These are phyloP conservation scores for Phorcus lineatus DNA, from an alignment of 2,888 invertebrate genomes.

Conservation along the genomic window DNA sequence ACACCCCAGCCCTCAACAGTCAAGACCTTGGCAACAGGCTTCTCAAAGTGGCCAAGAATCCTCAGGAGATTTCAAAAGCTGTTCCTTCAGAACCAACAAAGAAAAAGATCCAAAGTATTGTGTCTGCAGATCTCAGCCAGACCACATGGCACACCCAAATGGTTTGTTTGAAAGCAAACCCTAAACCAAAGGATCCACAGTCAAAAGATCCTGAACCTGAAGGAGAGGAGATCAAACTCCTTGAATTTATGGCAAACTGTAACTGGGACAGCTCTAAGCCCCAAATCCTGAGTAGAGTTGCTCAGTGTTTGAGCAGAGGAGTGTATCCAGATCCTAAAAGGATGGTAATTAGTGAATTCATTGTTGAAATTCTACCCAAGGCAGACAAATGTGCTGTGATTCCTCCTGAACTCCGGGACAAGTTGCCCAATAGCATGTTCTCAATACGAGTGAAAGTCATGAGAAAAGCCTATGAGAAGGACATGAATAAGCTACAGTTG, in stretches of 20 bases:
- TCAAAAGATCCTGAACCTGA: slow-evolving; percentile 32
- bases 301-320: slow-evolving; percentile 54
- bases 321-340: slow-evolving; percentile 48
- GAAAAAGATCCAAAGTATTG: not conserved
- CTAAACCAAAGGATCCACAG: slow-evolving; percentile 39
- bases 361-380: slow-evolving; percentile 62
- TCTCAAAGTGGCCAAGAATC: not conserved
- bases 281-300: slow-evolving; percentile 63
- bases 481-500: not conserved
- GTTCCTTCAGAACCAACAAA: not conserved
- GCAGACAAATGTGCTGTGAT: slow-evolving; percentile 61
- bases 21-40: not conserved
- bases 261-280: slow-evolving; percentile 62
- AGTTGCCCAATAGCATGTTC: slow-evolving; percentile 60
- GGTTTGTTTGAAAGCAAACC: slow-evolving; percentile 65
- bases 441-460: slow-evolving; percentile 61
- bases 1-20: not conserved
- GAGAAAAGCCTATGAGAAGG: not conserved
- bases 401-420: slow-evolving; percentile 58
- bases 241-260: slow-evolving; percentile 70
- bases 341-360: slow-evolving; percentile 52
- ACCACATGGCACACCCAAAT: slow-evolving; percentile 63
- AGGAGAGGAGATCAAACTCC: slow-evolving; percentile 55
- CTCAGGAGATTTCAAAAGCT: not conserved
- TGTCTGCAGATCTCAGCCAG: not conserved